Conservation (phyloP, 1,140 invertebrate genomes). For the Euborellia annulipes region DNA sequence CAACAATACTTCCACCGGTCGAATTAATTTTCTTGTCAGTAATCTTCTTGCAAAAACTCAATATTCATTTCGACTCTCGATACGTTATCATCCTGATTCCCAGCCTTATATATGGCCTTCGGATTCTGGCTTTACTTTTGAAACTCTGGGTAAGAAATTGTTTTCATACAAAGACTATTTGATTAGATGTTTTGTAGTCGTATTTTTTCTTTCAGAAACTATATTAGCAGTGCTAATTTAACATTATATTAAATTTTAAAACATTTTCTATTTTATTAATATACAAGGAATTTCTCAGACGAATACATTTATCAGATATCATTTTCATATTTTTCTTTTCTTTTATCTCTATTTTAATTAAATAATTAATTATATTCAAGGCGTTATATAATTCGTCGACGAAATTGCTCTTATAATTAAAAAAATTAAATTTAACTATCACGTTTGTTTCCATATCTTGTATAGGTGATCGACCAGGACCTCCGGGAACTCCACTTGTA, state of each 20-base stretch:
- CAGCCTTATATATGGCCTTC: slow-evolving; percentile 48
- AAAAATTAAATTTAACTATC: no score
- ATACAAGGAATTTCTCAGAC: no score
- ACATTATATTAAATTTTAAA: no score
- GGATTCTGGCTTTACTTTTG: slow-evolving; percentile 49
- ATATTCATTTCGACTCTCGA: slow-evolving; percentile 55
- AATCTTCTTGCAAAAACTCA: slow-evolving; percentile 48
- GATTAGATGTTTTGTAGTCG: not conserved
- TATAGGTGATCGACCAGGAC: slow-evolving; percentile 44
- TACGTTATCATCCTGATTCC: slow-evolving; percentile 43
- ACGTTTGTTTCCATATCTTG: no score
- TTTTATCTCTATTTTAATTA: no score
- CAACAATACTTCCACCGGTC: not conserved
- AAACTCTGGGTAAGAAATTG: slow-evolving; percentile 52
- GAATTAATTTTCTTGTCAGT: slow-evolving; percentile 27
- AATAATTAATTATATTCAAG: no score
- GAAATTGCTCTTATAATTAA: no score
- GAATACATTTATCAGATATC: no score
- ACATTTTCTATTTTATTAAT: no score
- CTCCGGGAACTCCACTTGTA: slow-evolving; percentile 46
- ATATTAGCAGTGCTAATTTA: no score
- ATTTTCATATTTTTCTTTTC: no score
- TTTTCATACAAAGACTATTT: not conserved
- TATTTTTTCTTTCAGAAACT: not conserved
- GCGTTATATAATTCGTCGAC: no score